phyloP scores from a whole-genome alignment of 2,888 invertebrate species.

The Drosophila melanosoma region DNA sequence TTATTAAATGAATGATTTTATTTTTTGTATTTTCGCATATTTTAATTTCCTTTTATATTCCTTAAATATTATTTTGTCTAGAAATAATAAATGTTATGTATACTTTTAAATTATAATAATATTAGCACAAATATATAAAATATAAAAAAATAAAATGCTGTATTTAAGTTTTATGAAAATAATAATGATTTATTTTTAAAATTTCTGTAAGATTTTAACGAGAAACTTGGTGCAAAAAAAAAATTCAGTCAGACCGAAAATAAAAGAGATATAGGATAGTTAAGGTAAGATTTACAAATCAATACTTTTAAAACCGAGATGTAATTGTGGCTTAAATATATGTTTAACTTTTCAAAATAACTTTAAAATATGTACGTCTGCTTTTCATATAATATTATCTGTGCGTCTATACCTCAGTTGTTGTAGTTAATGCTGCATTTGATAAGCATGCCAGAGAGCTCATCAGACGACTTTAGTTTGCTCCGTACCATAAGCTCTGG shows the following conservation, averaged over 20 bases:
- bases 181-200: not conserved
- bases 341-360: not conserved
- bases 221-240: not conserved
- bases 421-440: constrained; percentile 5
- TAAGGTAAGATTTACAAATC: not conserved
- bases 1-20: not conserved
- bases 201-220: not conserved
- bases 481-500: constrained; percentile 15
- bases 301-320: not conserved
- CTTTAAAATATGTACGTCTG: not conserved
- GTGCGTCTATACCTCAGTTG: constrained; percentile 3
- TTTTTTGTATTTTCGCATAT: not conserved
- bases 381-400: constrained; percentile 1
- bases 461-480: constrained; percentile 26
- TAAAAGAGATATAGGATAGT: not conserved
- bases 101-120: no score
- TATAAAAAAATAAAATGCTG: not conserved
- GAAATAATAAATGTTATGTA: not conserved
- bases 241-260: not conserved
- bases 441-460: constrained; percentile 7
- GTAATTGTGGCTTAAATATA: not conserved
- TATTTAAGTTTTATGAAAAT: not conserved
- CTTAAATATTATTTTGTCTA: not conserved
- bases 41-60: not conserved
- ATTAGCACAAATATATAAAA: not conserved